These are phyloP conservation scores for Scelioninae gen. 1 DNA, from an alignment of 2,888 invertebrate genomes.

Conservation along the genomic window DNA sequence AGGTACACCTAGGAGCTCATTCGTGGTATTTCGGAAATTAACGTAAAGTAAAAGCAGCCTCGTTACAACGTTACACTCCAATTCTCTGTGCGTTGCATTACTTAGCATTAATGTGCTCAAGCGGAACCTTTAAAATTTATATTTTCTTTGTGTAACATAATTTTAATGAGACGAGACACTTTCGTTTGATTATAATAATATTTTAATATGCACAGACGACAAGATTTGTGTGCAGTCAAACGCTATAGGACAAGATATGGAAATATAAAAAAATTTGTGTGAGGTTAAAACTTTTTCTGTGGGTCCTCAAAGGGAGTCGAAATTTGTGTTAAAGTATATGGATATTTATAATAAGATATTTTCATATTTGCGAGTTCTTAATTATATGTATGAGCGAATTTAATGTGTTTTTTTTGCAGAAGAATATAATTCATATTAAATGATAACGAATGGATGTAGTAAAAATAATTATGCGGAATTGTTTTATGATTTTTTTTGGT, in stretches of 20 bases:
- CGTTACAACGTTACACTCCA: constrained; percentile 56
- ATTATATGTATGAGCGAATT: too few species aligned
- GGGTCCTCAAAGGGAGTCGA: neutral
- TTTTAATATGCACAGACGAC: neutral
- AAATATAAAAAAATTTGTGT: neutral
- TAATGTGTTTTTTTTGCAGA: too few species aligned
- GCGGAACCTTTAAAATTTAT: constrained; percentile 23
- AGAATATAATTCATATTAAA: too few species aligned
- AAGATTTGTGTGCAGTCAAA: neutral
- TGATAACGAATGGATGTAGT: too few species aligned
- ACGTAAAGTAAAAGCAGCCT: constrained; percentile 53
- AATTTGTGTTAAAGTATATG: neutral
- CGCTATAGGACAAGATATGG: neutral
- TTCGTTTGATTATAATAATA: constrained; percentile 16
- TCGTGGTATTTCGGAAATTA: constrained; percentile 62
- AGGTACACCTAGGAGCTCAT: constrained; percentile 52
- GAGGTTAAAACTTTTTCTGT: neutral
- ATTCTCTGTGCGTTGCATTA: constrained; percentile 29
- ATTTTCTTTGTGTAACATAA: constrained; percentile 12
- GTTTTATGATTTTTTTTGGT: too few species aligned
- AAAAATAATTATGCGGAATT: too few species aligned
- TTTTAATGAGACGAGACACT: constrained; percentile 42
- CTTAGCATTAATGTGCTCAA: constrained; percentile 35
- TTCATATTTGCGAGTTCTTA: too few species aligned
- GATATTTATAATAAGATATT: neutral